Evolutionary conservation across 1,140 invertebrate species (phyloP).

Genomic region (Diorhabda carinulata): DNA sequence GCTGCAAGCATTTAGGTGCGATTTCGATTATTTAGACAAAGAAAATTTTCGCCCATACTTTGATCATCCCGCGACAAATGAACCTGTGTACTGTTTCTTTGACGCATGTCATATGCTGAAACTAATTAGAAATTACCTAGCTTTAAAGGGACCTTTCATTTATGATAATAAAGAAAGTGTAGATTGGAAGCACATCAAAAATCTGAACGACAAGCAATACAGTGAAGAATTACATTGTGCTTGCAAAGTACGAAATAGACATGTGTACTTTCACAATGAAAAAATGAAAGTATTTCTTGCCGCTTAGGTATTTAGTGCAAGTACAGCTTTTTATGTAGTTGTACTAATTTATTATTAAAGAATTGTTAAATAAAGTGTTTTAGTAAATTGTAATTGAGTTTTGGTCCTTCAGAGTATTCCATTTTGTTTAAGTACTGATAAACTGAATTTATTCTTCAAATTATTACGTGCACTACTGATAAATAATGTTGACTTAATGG

Average conservation of each 20-base stretch:
- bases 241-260: background rate
- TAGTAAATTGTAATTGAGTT: too few species aligned
- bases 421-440: too few species aligned
- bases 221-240: background rate
- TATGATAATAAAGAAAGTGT: conserved; percentile 9
- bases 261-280: background rate
- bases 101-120: conserved; percentile 26
- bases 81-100: conserved; percentile 18
- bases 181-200: conserved; percentile 13
- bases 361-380: too few species aligned
- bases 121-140: conserved; percentile 21
- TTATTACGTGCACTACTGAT: too few species aligned
- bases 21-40: conserved; percentile 20
- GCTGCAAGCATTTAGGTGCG: conserved; percentile 22
- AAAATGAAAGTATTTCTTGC: background rate
- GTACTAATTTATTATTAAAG: too few species aligned
- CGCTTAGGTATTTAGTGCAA: background rate
- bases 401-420: too few species aligned
- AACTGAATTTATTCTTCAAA: too few species aligned
- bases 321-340: background rate
- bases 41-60: conserved; percentile 24
- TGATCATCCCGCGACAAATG: conserved; percentile 22
- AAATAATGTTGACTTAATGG: too few species aligned
- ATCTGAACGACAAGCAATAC: conserved; percentile 8
- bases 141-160: background rate